Evolutionary conservation across 2,888 invertebrate species (phyloP).

Genomic region (Trilocha varians): DNA sequence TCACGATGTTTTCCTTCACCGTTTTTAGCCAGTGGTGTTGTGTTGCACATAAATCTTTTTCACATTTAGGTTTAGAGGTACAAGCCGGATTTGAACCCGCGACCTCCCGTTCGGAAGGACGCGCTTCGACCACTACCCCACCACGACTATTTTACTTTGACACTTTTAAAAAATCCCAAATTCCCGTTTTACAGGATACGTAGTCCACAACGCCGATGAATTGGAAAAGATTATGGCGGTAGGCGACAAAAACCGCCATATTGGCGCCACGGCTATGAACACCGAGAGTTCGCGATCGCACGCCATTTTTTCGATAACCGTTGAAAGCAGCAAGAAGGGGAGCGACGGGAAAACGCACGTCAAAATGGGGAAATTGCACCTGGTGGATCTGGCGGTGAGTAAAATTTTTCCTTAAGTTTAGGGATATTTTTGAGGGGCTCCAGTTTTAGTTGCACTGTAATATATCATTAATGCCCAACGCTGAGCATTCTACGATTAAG

Average conservation of each 20-base stretch:
- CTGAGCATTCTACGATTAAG: not conserved
- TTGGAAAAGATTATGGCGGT: slow-evolving; percentile 95
- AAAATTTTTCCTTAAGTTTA: not conserved
- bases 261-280: slow-evolving; percentile 95
- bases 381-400: slow-evolving; percentile 95
- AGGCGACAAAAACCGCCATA: slow-evolving; percentile 92
- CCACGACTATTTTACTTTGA: no score
- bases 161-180: no score
- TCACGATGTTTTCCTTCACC: no score
- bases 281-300: slow-evolving; percentile 96
- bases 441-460: no score
- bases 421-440: no score
- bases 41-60: no score
- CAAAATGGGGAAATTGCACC: slow-evolving; percentile 95
- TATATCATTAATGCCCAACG: not conserved
- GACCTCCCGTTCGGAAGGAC: no score
- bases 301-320: slow-evolving; percentile 98
- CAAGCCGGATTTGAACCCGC: no score
- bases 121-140: no score
- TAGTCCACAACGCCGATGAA: slow-evolving; percentile 97
- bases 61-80: no score
- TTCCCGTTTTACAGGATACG: no score
- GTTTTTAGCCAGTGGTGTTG: no score
- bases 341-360: slow-evolving; percentile 89
- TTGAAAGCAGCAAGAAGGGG: slow-evolving; percentile 93